Percentiles rank a stretch among this genome's conserved stretches.
Evolutionary conservation across 2,113 vertebrate genomes (phyloP).

Genomic region (Taurulus bubalis): DNA sequence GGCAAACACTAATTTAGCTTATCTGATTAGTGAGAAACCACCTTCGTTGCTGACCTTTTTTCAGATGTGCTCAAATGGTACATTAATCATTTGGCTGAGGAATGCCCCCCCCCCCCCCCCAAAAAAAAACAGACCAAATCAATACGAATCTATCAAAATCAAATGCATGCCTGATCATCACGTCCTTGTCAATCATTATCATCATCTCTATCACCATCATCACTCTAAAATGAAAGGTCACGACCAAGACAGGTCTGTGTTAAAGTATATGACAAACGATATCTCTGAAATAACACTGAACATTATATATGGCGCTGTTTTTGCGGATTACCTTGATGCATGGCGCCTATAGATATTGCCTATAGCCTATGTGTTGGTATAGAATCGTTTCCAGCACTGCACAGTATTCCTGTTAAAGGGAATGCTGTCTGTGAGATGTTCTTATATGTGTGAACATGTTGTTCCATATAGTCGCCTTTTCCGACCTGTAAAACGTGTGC

Average conservation of each 20-base stretch:
- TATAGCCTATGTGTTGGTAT: not conserved
- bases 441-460: constrained; percentile 28
- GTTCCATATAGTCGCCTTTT: not conserved
- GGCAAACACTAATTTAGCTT: constrained; percentile 31
- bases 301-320: not conserved
- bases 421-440: constrained; percentile 24
- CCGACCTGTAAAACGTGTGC: not conserved
- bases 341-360: not conserved
- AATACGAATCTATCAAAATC: constrained; percentile 12
- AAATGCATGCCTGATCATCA: constrained; percentile 10
- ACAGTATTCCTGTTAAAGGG: constrained; percentile 1
- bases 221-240: constrained; percentile 53
- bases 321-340: constrained; percentile 10
- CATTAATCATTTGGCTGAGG: constrained; percentile 44
- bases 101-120: not conserved
- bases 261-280: constrained; percentile 5
- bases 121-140: constrained; percentile 13
- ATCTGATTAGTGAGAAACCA: constrained; percentile 36
- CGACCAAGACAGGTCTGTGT: constrained; percentile 21
- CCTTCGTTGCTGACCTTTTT: constrained; percentile 55
- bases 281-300: not conserved
- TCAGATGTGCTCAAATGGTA: constrained; percentile 36
- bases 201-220: constrained; percentile 28
- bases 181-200: constrained; percentile 10
- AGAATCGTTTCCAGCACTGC: constrained; percentile 10